Conservation (phyloP, 2,888 invertebrate species). For the Muschampia plurimacula region DNA sequence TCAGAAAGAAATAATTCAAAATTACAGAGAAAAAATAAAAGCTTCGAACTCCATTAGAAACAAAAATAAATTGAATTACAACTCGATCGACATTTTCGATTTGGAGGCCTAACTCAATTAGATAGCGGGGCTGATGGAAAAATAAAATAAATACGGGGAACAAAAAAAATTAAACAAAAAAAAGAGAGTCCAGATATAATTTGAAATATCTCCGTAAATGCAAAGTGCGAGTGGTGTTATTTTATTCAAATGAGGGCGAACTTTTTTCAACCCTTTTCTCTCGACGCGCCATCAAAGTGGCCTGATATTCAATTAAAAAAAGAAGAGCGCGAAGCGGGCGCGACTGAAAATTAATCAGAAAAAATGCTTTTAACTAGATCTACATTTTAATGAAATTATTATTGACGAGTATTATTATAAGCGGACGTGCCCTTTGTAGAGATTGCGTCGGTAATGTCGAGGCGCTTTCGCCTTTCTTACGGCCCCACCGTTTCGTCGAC, state of each 20-base stretch:
- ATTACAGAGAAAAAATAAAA: slow-evolving; percentile 78
- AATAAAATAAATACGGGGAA: slow-evolving; percentile 84
- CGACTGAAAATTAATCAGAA: slow-evolving; percentile 86
- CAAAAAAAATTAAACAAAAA: slow-evolving; percentile 80
- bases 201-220: slow-evolving; percentile 86
- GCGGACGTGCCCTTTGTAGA: slow-evolving; percentile 69
- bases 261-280: slow-evolving; percentile 82
- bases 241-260: slow-evolving; percentile 86
- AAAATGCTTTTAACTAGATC: slow-evolving; percentile 86
- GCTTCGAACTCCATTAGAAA: slow-evolving; percentile 83
- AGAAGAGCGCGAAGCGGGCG: slow-evolving; percentile 76
- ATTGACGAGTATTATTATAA: slow-evolving; percentile 83
- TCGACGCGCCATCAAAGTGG: slow-evolving; percentile 84
- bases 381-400: slow-evolving; percentile 86
- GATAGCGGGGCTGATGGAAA: slow-evolving; percentile 83
- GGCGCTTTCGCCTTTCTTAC: slow-evolving; percentile 22
- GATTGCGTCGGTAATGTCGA: slow-evolving; percentile 67
- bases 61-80: slow-evolving; percentile 86
- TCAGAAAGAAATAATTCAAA: slow-evolving; percentile 73
- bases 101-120: slow-evolving; percentile 85
- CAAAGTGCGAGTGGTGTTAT: slow-evolving; percentile 86
- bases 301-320: slow-evolving; percentile 86
- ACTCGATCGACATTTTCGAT: slow-evolving; percentile 85
- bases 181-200: slow-evolving; percentile 84
- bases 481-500: slow-evolving; percentile 5